A percentile compares a stretch with the other conserved stretches of the same genome.
Evolutionary conservation across 2,797 vertebrate species (phyloP).

Genomic region (Chloroceryle inda): DNA sequence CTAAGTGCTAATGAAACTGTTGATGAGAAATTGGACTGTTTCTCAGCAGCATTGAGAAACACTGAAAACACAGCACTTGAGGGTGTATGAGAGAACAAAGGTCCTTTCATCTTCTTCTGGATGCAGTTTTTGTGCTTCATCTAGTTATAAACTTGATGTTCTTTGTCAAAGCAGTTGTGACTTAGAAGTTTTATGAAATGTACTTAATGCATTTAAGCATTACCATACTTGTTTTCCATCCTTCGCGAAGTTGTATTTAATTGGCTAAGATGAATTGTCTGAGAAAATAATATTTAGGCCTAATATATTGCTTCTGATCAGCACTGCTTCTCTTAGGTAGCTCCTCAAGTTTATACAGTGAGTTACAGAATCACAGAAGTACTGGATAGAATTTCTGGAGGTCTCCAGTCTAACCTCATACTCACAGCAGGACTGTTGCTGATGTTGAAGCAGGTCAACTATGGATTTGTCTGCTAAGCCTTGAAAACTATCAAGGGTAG

Average conservation of each 20-base stretch:
- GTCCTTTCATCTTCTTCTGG: constrained; percentile 34
- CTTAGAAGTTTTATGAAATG: background rate
- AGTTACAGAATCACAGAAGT: background rate
- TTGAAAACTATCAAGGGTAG: background rate
- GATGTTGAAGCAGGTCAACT: background rate
- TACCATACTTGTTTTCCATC: background rate
- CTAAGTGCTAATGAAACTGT: background rate
- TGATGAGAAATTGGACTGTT: background rate
- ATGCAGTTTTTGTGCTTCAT: constrained; percentile 1
- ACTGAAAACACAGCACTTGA: background rate
- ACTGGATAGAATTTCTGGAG: background rate
- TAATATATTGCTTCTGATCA: background rate
- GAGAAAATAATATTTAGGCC: background rate
- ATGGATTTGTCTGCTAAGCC: rapidly evolving
- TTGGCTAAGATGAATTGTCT: background rate
- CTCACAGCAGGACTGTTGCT: background rate
- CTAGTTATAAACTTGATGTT: background rate
- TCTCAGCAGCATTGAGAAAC: constrained; percentile 5
- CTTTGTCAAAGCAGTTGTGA: background rate
- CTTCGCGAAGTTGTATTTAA: background rate
- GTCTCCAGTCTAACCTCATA: background rate
- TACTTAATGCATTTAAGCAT: background rate
- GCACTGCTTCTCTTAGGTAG: background rate
- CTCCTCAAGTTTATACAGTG: background rate
- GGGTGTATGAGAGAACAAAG: constrained; percentile 13